A percentile compares a stretch with the other conserved stretches of the same genome.
Conservation (phyloP, 2,888 invertebrate species). For the Tridacna crocea region DNA sequence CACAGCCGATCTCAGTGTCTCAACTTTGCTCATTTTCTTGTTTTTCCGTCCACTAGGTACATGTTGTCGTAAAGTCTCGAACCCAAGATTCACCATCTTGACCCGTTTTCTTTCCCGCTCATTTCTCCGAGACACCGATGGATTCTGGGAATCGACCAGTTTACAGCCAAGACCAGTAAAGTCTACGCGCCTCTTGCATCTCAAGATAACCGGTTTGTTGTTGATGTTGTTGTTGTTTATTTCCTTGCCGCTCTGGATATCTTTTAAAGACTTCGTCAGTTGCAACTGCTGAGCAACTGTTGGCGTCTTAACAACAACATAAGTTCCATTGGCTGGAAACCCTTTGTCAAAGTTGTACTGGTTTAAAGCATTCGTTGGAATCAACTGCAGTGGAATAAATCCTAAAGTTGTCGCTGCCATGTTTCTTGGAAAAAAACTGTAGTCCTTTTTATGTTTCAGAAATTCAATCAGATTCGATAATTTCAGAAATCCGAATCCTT, state of each 20-base stretch:
- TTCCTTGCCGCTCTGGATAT: conserved; percentile 60
- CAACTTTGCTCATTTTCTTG: conserved; percentile 83
- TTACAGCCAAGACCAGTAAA: conserved; percentile 76
- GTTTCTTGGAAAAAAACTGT: not conserved
- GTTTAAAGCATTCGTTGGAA: conserved; percentile 59
- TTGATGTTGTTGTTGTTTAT: conserved; percentile 55
- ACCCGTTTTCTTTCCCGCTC: conserved; percentile 97
- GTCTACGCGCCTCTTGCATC: conserved; percentile 80
- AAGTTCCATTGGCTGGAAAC: conserved; percentile 72
- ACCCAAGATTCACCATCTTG: conserved; percentile 88
- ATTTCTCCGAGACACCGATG: conserved; percentile 93
- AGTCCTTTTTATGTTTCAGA: conserved; percentile 6
- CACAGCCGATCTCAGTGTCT: conserved; percentile 81
- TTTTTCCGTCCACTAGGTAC: conserved; percentile 79
- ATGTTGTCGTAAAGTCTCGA: conserved; percentile 81
- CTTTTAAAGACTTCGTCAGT: conserved; percentile 67
- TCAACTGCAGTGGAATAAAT: conserved; percentile 69
- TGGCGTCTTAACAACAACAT: conserved; percentile 73
- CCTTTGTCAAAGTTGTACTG: conserved; percentile 63
- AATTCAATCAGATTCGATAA: not conserved
- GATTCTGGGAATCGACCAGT: conserved; percentile 86
- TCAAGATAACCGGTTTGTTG: conserved; percentile 72
- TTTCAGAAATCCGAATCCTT: conserved; percentile 10
- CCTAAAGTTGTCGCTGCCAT: conserved; percentile 69
- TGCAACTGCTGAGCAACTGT: conserved; percentile 79